A percentile compares a stretch with the other conserved stretches of the same genome.
Conservation (phyloP, 2,797 vertebrate genomes). For the Cyclura pinguis region DNA sequence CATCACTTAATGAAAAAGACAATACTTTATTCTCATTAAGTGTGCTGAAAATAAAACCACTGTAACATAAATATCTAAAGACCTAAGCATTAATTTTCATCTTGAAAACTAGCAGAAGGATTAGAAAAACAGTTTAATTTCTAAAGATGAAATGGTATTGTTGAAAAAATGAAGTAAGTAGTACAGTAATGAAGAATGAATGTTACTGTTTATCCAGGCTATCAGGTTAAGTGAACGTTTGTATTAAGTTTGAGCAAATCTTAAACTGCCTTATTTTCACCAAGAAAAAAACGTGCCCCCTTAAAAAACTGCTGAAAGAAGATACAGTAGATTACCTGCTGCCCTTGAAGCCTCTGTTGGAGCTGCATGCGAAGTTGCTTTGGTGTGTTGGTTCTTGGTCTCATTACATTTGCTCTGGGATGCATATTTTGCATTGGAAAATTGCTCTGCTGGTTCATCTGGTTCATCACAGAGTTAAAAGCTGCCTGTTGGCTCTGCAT, state of each 20-base stretch:
- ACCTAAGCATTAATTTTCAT: background rate
- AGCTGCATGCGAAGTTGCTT: conserved; percentile 97
- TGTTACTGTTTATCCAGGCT: background rate
- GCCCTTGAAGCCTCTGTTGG: conserved; percentile 96
- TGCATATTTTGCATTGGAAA: conserved; percentile 86
- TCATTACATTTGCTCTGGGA: conserved; percentile 87
- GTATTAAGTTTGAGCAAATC: conserved; percentile 18
- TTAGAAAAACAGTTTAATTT: background rate
- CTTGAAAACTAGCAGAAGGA: background rate
- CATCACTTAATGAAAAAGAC: background rate
- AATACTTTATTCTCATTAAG: background rate
- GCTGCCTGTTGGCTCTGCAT: conserved; percentile 85
- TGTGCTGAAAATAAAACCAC: background rate
- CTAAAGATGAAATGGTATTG: background rate
- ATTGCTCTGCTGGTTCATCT: conserved; percentile 87
- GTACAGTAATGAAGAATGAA: background rate
- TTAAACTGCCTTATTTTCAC: background rate
- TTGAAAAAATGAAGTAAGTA: background rate
- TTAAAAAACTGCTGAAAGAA: conserved; percentile 18
- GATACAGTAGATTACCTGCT: conserved; percentile 85
- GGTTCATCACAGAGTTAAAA: conserved; percentile 84
- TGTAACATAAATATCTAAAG: background rate
- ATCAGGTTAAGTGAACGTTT: background rate
- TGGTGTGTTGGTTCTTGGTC: conserved; percentile 88
- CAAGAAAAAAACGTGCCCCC: background rate